A percentile compares a stretch with the other conserved stretches of the same genome.
These are phyloP conservation scores for Phalacrocorax carbo DNA, from an alignment of 2,113 vertebrate species.

Conservation along the genomic window DNA sequence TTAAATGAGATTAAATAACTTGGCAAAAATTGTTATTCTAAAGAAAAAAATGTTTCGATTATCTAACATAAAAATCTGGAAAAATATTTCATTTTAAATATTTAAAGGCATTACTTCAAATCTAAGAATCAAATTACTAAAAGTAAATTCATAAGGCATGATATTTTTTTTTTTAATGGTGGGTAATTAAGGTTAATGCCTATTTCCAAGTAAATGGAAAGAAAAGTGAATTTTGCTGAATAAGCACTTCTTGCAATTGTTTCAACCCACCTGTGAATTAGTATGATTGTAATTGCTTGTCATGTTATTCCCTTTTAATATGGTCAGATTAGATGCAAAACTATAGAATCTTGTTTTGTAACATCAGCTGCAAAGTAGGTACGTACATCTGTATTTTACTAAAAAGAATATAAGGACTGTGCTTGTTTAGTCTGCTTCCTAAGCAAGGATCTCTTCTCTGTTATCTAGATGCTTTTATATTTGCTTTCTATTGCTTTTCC, in stretches of 20 bases:
- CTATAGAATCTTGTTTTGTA: neutral
- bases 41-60: neutral
- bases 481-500: neutral
- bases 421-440: neutral
- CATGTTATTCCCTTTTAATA: neutral
- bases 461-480: neutral
- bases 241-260: neutral
- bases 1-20: neutral
- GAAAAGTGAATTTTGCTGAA: neutral
- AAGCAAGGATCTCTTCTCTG: neutral
- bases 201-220: neutral
- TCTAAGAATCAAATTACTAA: neutral
- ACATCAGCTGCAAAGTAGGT: neutral
- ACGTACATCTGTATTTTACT: neutral
- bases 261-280: neutral
- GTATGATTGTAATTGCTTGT: neutral
- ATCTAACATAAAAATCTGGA: neutral
- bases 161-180: neutral
- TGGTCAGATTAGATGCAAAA: neutral
- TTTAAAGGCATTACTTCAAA: neutral
- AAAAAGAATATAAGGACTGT: neutral
- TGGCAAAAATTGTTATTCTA: neutral
- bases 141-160: neutral
- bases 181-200: neutral
- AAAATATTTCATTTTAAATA: neutral